phyloP scores from a whole-genome alignment of 2,888 invertebrate genomes.

The Taphrorychus bicolor region DNA sequence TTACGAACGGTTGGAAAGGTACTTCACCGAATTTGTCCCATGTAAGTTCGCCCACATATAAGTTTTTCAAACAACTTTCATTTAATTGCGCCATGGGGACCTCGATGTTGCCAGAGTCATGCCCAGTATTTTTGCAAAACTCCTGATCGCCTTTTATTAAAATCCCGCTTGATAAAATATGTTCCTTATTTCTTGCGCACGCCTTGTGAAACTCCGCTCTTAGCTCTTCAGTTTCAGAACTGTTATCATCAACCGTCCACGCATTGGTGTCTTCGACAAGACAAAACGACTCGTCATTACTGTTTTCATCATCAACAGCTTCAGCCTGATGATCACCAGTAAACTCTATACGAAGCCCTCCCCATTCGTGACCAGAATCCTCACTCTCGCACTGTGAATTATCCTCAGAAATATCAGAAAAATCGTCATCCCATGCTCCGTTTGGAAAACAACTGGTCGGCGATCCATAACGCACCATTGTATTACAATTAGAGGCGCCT shows the following conservation, averaged over 20 bases:
- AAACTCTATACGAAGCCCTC: conserved; percentile 79
- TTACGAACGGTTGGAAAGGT: conserved; percentile 28
- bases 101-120: conserved; percentile 23
- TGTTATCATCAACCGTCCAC: conserved; percentile 55
- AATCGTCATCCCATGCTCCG: conserved; percentile 59
- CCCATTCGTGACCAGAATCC: conserved; percentile 56
- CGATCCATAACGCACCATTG: conserved; percentile 63
- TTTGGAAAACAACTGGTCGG: conserved; percentile 61
- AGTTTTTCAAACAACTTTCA: conserved; percentile 44
- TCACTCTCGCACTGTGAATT: conserved; percentile 60
- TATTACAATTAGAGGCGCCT: conserved; percentile 58
- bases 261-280: conserved; percentile 52
- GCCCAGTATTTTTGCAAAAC: conserved; percentile 40
- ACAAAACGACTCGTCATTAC: conserved; percentile 54
- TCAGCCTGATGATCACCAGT: conserved; percentile 86
- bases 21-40: conserved; percentile 12
- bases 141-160: conserved; percentile 50
- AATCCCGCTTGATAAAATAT: conserved; percentile 55
- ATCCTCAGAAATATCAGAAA: conserved; percentile 62
- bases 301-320: conserved; percentile 70
- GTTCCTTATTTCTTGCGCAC: conserved; percentile 54
- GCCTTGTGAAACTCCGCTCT: conserved; percentile 61
- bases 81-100: conserved; percentile 48
- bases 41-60: conserved; percentile 38
- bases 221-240: conserved; percentile 58